phyloP scores from a whole-genome alignment of 2,797 vertebrate species.

The Chelmon rostratus region DNA sequence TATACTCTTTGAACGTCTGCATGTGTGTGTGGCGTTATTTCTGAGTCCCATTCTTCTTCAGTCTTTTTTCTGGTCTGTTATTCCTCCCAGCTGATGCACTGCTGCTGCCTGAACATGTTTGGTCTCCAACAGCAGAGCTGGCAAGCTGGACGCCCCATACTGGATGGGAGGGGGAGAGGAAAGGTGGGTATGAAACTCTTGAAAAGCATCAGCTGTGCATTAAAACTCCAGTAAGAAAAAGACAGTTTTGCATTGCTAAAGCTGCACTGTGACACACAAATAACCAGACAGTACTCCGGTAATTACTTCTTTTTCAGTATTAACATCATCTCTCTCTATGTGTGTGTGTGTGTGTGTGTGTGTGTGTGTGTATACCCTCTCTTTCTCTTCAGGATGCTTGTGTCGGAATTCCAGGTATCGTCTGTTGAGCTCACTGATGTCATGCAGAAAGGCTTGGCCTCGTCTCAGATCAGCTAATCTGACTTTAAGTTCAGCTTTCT shows the following conservation, averaged over 20 bases:
- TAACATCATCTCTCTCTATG: not conserved
- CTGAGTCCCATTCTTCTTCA: not conserved
- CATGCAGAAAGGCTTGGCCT: constrained; percentile 61
- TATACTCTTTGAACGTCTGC: not conserved
- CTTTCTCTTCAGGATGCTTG: constrained; percentile 52
- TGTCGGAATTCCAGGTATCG: constrained; percentile 60
- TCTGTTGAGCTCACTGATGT: constrained; percentile 62
- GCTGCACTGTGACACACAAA: not conserved
- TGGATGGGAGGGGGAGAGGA: constrained; percentile 30
- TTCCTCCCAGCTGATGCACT: constrained; percentile 17
- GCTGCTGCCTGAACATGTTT: constrained; percentile 14
- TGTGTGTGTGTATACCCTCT: constrained; percentile 53
- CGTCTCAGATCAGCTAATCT: constrained; percentile 62
- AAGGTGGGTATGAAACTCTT: not conserved
- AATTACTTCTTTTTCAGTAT: not conserved
- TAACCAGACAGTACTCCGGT: not conserved
- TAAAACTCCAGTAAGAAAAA: not conserved
- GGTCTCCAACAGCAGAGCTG: constrained; percentile 64
- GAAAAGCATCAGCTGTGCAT: not conserved
- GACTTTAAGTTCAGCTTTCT: constrained; percentile 55
- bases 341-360: constrained; percentile 3
- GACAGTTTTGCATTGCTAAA: not conserved
- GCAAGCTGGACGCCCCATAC: constrained; percentile 71
- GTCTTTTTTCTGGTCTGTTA: not conserved
- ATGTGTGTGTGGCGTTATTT: constrained; percentile 4